Conservation (phyloP, 2,113 vertebrate species). For the Neodontobutis hainanensis region DNA sequence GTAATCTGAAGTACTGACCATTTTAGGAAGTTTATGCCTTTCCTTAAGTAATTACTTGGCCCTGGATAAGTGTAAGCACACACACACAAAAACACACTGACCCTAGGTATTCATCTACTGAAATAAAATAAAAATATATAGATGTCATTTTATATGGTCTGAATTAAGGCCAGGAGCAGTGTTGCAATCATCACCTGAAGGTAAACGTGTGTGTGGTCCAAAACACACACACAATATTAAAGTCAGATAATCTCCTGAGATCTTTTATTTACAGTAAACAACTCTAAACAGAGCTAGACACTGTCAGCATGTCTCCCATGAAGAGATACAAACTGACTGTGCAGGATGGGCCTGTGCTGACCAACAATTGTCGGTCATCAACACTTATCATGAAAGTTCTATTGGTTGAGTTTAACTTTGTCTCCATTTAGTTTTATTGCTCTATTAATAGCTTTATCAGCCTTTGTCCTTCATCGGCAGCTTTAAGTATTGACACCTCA, state of each 20-base stretch:
- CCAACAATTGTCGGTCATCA: too few species aligned
- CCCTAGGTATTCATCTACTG: neutral
- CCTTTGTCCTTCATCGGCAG: conserved; percentile 1
- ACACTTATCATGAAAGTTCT: too few species aligned
- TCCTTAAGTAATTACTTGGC: conserved; percentile 18
- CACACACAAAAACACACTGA: conserved; percentile 7
- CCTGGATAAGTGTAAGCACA: conserved; percentile 9
- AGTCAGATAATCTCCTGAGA: conserved; percentile 60
- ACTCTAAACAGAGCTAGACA: conserved; percentile 17
- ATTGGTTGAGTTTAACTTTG: too few species aligned
- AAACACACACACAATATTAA: conserved; percentile 5
- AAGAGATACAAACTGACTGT: too few species aligned
- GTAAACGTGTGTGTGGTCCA: neutral
- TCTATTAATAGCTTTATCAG: conserved; percentile 3
- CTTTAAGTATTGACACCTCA: conserved; percentile 18
- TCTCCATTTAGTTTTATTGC: conserved; percentile 19
- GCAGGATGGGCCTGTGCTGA: too few species aligned
- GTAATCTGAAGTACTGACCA: neutral
- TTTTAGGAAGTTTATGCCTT: neutral
- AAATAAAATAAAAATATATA: neutral
- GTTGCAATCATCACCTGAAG: neutral
- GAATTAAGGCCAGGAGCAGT: conserved; percentile 12
- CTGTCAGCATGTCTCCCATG: neutral
- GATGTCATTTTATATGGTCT: conserved; percentile 17
- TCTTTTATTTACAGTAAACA: conserved; percentile 57